A percentile compares a stretch with the other conserved stretches of the same genome.
Conservation (phyloP, 2,113 vertebrate genomes). For the Tympanuchus pallidicinctus region DNA sequence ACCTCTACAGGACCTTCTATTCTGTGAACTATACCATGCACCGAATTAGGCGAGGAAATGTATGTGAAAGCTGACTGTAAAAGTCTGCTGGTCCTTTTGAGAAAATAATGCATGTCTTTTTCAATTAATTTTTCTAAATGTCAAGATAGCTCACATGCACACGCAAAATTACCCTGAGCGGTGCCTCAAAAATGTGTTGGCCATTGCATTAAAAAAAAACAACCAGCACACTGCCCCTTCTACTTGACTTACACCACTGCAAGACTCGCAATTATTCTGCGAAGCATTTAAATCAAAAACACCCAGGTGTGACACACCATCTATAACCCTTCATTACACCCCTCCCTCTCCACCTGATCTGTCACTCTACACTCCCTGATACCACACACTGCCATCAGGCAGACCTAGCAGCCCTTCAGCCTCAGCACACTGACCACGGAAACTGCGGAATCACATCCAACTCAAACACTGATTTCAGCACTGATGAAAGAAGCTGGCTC, state of each 20-base stretch:
- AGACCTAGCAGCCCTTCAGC: neutral
- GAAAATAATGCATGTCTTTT: neutral
- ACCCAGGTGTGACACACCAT: neutral
- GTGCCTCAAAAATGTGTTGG: neutral
- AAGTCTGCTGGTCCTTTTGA: neutral
- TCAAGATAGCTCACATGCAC: neutral
- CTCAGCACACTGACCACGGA: neutral
- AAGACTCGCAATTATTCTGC: neutral
- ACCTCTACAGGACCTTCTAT: too few relatives aligned
- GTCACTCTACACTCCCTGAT: neutral
- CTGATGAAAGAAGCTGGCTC: neutral
- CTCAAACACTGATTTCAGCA: neutral
- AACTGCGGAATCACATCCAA: neutral
- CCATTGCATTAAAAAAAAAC: neutral
- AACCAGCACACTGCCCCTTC: neutral
- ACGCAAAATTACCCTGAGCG: neutral
- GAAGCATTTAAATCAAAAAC: neutral
- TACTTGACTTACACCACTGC: neutral
- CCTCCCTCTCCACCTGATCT: neutral
- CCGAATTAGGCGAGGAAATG: neutral
- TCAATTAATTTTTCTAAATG: neutral
- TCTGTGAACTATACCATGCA: neutral
- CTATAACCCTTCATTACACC: neutral
- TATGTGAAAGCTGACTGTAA: neutral
- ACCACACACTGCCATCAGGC: neutral